phyloP scores from a whole-genome alignment of 2,797 vertebrate species.

The Agapornis canus region DNA sequence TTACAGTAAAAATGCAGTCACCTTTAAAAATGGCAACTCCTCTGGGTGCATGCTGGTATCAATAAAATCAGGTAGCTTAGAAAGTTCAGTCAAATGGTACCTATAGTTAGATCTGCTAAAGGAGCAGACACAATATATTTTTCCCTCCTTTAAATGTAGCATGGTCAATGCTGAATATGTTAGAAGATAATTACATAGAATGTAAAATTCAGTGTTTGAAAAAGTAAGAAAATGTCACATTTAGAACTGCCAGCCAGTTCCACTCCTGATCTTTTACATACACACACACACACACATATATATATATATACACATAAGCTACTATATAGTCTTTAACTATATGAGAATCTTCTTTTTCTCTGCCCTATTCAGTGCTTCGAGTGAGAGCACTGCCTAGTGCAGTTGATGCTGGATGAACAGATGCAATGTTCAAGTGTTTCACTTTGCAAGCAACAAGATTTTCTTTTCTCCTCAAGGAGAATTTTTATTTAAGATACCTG shows the following conservation, averaged over 20 bases:
- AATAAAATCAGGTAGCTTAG: neutral
- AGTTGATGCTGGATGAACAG: neutral
- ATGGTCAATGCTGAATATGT: neutral
- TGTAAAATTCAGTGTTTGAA: neutral
- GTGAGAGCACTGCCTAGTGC: neutral
- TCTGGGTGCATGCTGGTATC: neutral
- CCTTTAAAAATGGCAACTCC: neutral
- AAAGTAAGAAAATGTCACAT: neutral
- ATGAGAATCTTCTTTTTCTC: neutral
- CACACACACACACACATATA: too few relatives aligned
- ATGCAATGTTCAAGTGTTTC: neutral
- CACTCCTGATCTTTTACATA: neutral
- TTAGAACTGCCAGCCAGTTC: neutral
- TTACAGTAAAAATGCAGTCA: neutral
- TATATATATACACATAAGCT: too few relatives aligned
- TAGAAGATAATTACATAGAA: neutral
- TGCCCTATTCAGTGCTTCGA: neutral
- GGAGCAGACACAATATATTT: neutral
- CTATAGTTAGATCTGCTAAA: neutral
- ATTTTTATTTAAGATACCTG: neutral
- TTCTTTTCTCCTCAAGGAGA: neutral
- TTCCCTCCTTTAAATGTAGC: neutral
- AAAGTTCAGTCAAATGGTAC: neutral
- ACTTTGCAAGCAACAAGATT: neutral
- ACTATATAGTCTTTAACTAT: neutral